phyloP scores from a whole-genome alignment of 2,888 invertebrate species.

The Troilus luridus region DNA sequence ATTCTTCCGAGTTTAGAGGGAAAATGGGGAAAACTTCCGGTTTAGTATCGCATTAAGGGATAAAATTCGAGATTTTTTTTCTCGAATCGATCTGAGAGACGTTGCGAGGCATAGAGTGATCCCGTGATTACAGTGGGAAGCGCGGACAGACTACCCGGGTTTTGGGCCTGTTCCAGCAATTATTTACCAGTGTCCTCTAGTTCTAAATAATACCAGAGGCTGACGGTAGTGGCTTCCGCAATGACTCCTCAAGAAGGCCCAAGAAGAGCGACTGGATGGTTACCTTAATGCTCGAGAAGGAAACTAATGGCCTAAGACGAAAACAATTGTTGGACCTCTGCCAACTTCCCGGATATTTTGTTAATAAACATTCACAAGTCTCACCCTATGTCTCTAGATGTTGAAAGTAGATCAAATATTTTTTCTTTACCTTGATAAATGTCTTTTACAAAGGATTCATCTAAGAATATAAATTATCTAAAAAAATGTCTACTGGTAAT shows the following conservation, averaged over 20 bases:
- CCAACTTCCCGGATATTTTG: not conserved
- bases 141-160: not conserved
- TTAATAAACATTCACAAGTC: not conserved
- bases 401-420: not conserved
- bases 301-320: not conserved
- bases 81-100: not conserved
- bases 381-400: not conserved
- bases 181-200: conserved; percentile 51
- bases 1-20: not conserved
- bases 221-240: conserved; percentile 48
- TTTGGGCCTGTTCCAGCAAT: conserved; percentile 49
- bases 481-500: too few species aligned
- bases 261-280: not conserved
- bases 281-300: not conserved
- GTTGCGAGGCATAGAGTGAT: conserved; percentile 6
- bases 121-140: conserved; percentile 36
- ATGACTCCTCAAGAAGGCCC: conserved; percentile 49
- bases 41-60: conserved; percentile 16
- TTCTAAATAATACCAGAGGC: conserved; percentile 51
- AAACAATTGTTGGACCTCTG: conserved; percentile 19
- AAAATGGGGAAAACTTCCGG: not conserved
- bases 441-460: not conserved
- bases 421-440: not conserved
- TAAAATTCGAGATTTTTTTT: not conserved
- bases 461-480: too few species aligned